phyloP scores from a whole-genome alignment of 2,888 invertebrate species.

The Drosophila paracracens region DNA sequence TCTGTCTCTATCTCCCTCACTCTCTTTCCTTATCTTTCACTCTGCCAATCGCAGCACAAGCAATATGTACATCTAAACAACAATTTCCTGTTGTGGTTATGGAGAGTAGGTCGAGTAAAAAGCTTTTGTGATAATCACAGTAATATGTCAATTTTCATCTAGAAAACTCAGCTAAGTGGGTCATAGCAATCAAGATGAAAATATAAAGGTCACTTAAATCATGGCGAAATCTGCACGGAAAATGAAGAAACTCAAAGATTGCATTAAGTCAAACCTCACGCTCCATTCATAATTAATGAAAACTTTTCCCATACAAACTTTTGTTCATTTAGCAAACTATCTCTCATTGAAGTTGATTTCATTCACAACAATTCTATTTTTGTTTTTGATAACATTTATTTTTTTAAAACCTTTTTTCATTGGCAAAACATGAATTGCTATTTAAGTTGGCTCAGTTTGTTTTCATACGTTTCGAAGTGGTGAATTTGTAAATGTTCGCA shows the following conservation, averaged over 20 bases:
- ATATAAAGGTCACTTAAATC: neutral
- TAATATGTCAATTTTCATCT: constrained; percentile 72
- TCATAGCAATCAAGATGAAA: constrained; percentile 5
- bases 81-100: constrained; percentile 21
- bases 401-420: neutral
- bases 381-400: neutral
- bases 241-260: neutral
- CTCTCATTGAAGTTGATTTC: neutral
- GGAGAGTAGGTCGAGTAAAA: constrained; percentile 46
- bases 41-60: constrained; percentile 21
- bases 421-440: neutral
- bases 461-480: neutral
- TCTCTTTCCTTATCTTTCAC: neutral
- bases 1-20: constrained; percentile 30
- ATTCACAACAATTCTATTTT: neutral
- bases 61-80: constrained; percentile 12
- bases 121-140: constrained; percentile 67
- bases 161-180: constrained; percentile 28
- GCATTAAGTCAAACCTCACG: neutral
- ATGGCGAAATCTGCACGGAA: neutral
- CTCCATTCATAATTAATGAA: neutral
- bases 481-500: neutral
- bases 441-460: constrained; percentile 1
- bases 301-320: neutral
- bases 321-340: neutral